Evolutionary conservation across 2,797 vertebrate genomes (phyloP), one percentile per base, ranked within the genome.

Genomic region (Enteromius thamalakanensis): DNA sequence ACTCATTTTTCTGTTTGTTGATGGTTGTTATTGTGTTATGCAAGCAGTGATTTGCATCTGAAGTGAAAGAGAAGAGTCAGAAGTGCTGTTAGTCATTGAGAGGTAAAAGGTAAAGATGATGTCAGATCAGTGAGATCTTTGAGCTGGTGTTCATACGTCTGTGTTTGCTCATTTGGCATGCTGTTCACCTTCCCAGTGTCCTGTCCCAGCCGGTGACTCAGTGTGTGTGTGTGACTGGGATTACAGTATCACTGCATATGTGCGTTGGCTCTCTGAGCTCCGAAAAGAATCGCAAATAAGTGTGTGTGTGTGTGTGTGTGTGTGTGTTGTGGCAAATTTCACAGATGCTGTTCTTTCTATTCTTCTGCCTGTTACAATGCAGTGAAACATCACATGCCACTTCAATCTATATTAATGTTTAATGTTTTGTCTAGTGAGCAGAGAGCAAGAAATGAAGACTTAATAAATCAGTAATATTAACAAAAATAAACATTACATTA

Each of bases 291-390:
- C 83, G 85, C 81, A 81, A 64, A 62, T 72, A 58, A 8, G 29
- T 29, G 29, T 29, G 29, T 29, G 58, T 81, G 69, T 60, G 58
- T 68, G 76, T 74, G 53, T 65, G 58, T 75, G 37, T 76, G 29
- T 1, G n/a, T n/a, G n/a, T n/a, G n/a, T n/a, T 12, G 80, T 76
- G 65, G 82, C 88, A 87, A 89, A 82, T 87, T 86, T 80, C 80
- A 86, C 81, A 81, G 82, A 90, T 89, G 69, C 72, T 88, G 71
- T 85, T 90, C 58, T 84, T 86, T 37, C 69, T 11, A 12, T 79
- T 26, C 79, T 65, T 47, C 81, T 71, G 34, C 34, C 21, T 77
- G 42, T 29, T 88, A 83, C 71, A 83, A 86, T 65, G 40, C 81
- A 86, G 87, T 82, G 32, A 82, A 82, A 71, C 55, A 26, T 60